Percentiles rank a stretch among this genome's conserved stretches.
Evolutionary conservation across 2,113 vertebrate genomes (phyloP).

Genomic region (Hyperopisus bebe): DNA sequence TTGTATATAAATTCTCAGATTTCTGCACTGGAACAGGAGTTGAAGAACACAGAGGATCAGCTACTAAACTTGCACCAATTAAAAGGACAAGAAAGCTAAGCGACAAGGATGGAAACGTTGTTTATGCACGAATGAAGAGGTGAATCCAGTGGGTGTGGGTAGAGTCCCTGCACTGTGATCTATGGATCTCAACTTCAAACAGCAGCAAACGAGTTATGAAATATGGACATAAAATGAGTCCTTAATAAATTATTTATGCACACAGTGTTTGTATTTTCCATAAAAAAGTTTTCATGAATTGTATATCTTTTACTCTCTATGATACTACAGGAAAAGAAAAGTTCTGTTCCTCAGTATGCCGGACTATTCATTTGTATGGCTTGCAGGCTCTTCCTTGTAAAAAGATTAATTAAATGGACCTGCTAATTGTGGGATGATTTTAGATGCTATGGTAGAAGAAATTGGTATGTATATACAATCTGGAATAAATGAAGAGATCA

Average conservation of each 20-base stretch:
- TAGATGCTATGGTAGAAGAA: background rate
- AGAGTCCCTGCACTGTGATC: background rate
- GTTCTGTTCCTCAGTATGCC: background rate
- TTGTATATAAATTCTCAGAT: slow-evolving; percentile 38
- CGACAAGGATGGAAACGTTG: background rate
- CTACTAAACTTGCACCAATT: slow-evolving; percentile 38
- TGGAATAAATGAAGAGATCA: background rate
- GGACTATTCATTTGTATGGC: background rate
- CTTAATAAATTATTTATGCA: slow-evolving; percentile 15
- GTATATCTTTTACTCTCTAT: background rate
- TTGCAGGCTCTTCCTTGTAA: background rate
- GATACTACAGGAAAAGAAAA: background rate
- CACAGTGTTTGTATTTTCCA: background rate
- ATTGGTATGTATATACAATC: background rate
- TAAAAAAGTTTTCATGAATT: background rate
- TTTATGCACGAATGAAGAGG: background rate
- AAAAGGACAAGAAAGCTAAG: slow-evolving; percentile 20
- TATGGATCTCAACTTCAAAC: background rate
- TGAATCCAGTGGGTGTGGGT: background rate
- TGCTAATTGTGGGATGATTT: background rate
- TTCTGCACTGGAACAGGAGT: slow-evolving; percentile 48
- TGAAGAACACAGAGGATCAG: slow-evolving; percentile 55
- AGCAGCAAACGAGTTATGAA: background rate
- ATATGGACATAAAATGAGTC: background rate
- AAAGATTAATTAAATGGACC: background rate